Evolutionary conservation across 2,113 vertebrate species (phyloP), one percentile per base, ranked within the genome.

Genomic region (Dinomys branickii): DNA sequence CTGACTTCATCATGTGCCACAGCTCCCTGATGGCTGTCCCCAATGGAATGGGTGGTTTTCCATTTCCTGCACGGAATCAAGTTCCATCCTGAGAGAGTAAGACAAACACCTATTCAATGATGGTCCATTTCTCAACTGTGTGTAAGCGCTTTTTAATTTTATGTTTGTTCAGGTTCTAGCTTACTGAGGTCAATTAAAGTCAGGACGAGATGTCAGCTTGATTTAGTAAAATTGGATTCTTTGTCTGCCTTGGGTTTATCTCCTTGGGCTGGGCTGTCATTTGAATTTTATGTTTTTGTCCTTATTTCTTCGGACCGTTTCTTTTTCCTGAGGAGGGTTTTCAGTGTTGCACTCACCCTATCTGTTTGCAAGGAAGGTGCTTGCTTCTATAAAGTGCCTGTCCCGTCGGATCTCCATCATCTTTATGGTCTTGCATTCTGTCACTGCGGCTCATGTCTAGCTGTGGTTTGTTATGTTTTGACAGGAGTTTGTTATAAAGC

Each of bases 241-340:
- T 98, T 98, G 91, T 98, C 96, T 98, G 98, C 4, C 97, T 98
- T 98, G 96, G 97, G 97, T 98, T 97, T 97, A 89, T 98, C 98
- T 95, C 96, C 98, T 98, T 98, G 97, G 95, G 96, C 87, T 98
- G 83, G 96, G 69, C 94, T 98, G 98, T 98, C 98, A 98, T 98
- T 98, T 98, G 97, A 98, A 98, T 98, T 98, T 98, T 98, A 98
- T 98, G 94, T 90, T 98, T 98, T 97, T 98, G 97, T 97, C 94
- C 98, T 98, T 98, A 98, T 98, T 98, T 98, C 92, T 98, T 97
- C 90, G 44, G 77, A 98, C 2, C 35, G 94, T 94, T 97, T 97
- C 97, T 96, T 75, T 97, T 96, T 89, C 93, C 93, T 86, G 33
- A 82, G 88, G 94, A 97, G 96, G 88, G 85, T 98, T 98, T 98